Evolutionary conservation across 2,888 invertebrate species (phyloP).

Genomic region (Lymantria dispar): DNA sequence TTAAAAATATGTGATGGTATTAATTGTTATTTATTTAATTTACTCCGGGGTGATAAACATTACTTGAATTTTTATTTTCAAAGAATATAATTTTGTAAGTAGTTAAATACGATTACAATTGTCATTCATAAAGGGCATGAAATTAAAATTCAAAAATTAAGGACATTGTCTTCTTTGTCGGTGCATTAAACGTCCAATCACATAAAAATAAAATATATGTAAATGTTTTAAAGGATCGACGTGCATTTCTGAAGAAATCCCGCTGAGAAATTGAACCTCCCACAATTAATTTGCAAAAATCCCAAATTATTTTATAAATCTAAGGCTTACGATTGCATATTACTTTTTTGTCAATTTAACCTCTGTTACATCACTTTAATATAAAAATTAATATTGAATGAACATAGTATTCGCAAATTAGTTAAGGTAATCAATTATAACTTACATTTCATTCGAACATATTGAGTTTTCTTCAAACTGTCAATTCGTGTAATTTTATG

Average conservation of each 20-base stretch:
- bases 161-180: conserved; percentile 21
- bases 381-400: background rate
- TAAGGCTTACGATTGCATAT: too few species aligned
- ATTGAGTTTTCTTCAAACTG: conserved; percentile 48
- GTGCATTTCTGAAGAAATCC: conserved; percentile 28
- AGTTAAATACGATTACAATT: conserved; percentile 17
- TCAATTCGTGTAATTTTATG: conserved; percentile 48
- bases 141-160: conserved; percentile 22
- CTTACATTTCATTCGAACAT: conserved; percentile 25
- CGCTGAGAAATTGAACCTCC: conserved; percentile 39
- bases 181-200: conserved; percentile 19
- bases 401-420: background rate
- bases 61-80: background rate
- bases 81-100: conserved; percentile 1
- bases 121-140: conserved; percentile 11
- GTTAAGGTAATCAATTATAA: conserved; percentile 5
- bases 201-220: conserved; percentile 36
- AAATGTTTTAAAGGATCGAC: conserved; percentile 17
- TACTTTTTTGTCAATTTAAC: background rate
- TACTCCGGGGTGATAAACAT: background rate
- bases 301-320: background rate
- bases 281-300: conserved; percentile 35
- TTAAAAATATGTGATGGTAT: too few species aligned
- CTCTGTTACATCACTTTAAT: background rate
- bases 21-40: conserved; percentile 1